Conservation (phyloP, 2,888 invertebrate species). For the Eupithecia pulchellata region DNA sequence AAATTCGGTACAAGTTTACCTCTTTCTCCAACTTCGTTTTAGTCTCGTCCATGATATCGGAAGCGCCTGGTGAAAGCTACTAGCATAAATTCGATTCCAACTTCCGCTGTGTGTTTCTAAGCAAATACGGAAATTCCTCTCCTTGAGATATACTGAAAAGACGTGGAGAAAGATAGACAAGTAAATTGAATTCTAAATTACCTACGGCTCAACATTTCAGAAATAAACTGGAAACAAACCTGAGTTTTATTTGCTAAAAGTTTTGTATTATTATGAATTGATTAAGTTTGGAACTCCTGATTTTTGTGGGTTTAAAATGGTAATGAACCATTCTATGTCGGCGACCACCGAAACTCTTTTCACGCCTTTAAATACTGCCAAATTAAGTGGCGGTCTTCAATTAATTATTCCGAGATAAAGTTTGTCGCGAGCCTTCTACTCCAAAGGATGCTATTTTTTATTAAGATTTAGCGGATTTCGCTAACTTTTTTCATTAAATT, state of each 20-base stretch:
- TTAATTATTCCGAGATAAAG: conserved; percentile 66
- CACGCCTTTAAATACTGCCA: conserved; percentile 39
- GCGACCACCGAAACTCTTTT: conserved; percentile 36
- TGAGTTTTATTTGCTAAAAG: conserved; percentile 4
- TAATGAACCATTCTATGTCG: conserved; percentile 21
- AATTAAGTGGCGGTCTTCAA: conserved; percentile 51
- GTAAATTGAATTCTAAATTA: conserved; percentile 42
- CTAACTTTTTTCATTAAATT: conserved; percentile 76
- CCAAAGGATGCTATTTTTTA: conserved; percentile 72
- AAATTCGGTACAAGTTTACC: background rate
- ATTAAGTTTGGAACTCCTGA: conserved; percentile 12
- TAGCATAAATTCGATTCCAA: conserved; percentile 41
- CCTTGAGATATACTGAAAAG: conserved; percentile 40
- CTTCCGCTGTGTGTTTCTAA: conserved; percentile 30
- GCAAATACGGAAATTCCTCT: conserved; percentile 37
- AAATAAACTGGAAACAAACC: conserved; percentile 32
- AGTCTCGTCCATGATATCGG: conserved; percentile 1
- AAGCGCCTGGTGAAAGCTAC: conserved; percentile 26
- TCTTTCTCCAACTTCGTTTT: background rate
- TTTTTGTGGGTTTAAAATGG: conserved; percentile 15
- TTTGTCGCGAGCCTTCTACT: conserved; percentile 61
- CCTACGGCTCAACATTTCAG: conserved; percentile 23
- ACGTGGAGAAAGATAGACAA: conserved; percentile 37
- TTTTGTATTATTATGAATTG: conserved; percentile 8
- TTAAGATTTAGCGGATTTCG: conserved; percentile 64